These are phyloP conservation scores for Girardia tigrina DNA, from an alignment of 2,888 invertebrate species.

Conservation along the genomic window DNA sequence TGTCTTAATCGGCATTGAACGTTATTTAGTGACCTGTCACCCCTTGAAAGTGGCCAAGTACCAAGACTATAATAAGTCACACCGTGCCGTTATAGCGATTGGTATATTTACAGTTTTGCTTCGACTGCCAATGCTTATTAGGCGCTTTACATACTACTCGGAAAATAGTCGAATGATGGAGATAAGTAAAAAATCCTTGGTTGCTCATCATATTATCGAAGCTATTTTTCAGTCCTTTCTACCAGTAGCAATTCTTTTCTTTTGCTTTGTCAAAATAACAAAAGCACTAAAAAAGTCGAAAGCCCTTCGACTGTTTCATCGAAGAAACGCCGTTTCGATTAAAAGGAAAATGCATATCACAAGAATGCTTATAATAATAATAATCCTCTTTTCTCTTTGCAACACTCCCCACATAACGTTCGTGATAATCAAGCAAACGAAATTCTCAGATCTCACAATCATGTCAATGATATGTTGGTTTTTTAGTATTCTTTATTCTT, in stretches of 20 bases:
- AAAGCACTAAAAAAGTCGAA: conserved; percentile 15
- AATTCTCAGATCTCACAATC: background rate
- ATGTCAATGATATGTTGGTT: conserved; percentile 21
- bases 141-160: background rate
- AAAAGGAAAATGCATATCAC: conserved; percentile 25
- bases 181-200: background rate
- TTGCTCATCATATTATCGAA: background rate
- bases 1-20: conserved; percentile 25
- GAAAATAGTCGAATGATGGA: background rate
- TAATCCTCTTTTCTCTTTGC: background rate
- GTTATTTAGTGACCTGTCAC: conserved; percentile 30
- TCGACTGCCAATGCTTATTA: background rate
- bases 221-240: conserved; percentile 12
- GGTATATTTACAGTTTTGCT: background rate
- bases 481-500: conserved; percentile 21
- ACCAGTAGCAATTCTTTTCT: conserved; percentile 21
- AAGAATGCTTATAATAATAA: conserved; percentile 28
- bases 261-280: conserved; percentile 24
- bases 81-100: background rate
- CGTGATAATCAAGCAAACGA: background rate
- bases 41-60: conserved; percentile 21
- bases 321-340: background rate
- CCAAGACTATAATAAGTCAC: background rate
- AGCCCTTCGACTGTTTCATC: background rate
- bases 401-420: background rate